Percentiles rank a stretch among this genome's conserved stretches.
Conservation (phyloP, 1,140 invertebrate species). For the Gerris buenoi region DNA sequence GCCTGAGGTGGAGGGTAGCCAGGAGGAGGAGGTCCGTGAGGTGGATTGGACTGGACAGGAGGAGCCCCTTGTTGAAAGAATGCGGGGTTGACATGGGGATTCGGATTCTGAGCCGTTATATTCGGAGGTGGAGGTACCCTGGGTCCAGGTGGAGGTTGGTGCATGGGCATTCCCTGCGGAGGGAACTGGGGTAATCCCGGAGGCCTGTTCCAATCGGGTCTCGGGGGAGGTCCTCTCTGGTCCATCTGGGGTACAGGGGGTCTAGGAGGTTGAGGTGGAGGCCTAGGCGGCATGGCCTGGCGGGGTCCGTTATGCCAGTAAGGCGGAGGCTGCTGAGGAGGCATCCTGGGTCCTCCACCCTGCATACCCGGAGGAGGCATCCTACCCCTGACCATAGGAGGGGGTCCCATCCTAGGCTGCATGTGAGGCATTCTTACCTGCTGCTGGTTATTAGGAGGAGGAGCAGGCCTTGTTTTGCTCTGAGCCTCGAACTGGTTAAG, state of each 20-base stretch:
- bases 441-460: slow-evolving; percentile 30
- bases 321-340: slow-evolving; percentile 28
- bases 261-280: slow-evolving; percentile 11
- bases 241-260: slow-evolving; percentile 30
- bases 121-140: slow-evolving; percentile 49
- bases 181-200: slow-evolving; percentile 31
- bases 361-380: slow-evolving; percentile 39
- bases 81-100: slow-evolving; percentile 89
- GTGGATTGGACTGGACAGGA: slow-evolving; percentile 34
- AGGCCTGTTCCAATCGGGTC: slow-evolving; percentile 62
- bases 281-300: slow-evolving; percentile 20
- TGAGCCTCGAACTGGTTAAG: slow-evolving; percentile 70
- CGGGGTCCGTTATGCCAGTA: slow-evolving; percentile 34
- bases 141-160: slow-evolving; percentile 39
- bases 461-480: slow-evolving; percentile 69
- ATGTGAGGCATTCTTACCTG: slow-evolving; percentile 17
- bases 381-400: slow-evolving; percentile 31
- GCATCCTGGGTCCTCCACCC: slow-evolving; percentile 34
- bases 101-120: slow-evolving; percentile 46
- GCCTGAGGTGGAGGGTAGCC: slow-evolving; percentile 38
- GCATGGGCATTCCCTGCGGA: slow-evolving; percentile 44
- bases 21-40: slow-evolving; percentile 41
- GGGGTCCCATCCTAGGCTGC: slow-evolving; percentile 24
- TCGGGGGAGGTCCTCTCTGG: slow-evolving; percentile 40
- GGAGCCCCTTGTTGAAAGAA: slow-evolving; percentile 76